Evolutionary conservation across 2,113 vertebrate genomes (phyloP).

Genomic region (Nansenia antarctica): DNA sequence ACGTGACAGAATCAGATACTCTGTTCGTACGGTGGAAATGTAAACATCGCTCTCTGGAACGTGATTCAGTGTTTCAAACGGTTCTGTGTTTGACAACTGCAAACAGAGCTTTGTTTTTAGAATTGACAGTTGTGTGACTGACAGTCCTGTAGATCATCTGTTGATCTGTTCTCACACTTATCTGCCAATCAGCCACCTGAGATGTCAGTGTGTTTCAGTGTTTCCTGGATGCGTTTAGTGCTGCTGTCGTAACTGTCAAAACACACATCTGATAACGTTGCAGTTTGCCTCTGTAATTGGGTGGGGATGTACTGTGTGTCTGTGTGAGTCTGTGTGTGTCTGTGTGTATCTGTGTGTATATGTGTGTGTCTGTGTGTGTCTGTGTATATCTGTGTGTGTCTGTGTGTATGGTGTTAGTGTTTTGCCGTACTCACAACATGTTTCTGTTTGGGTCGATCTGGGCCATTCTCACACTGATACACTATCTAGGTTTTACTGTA

Average conservation of each 20-base stretch:
- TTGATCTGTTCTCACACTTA: conserved; percentile 59
- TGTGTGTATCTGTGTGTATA: no score
- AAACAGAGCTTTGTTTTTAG: conserved; percentile 10
- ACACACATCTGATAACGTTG: conserved; percentile 55
- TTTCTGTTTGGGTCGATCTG: no score
- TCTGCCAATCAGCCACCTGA: conserved; percentile 61
- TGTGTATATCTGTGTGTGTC: no score
- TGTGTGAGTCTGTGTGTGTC: conserved; percentile 18
- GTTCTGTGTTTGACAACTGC: not conserved
- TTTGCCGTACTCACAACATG: conserved; percentile 7
- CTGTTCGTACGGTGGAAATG: no score
- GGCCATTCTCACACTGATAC: conserved; percentile 5
- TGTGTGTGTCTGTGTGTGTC: no score
- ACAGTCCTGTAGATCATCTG: conserved; percentile 52
- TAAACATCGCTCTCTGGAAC: no score
- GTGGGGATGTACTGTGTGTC: conserved; percentile 36
- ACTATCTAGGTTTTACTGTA: not conserved
- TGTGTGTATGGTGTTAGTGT: no score
- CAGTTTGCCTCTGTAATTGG: conserved; percentile 27
- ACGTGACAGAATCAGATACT: no score
- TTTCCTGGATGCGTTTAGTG: conserved; percentile 53
- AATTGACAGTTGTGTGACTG: conserved; percentile 12
- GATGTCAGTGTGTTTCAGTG: conserved; percentile 46
- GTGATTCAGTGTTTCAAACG: not conserved
- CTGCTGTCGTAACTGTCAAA: conserved; percentile 37